These are phyloP conservation scores for Tinamus guttatus DNA, from an alignment of 2,113 vertebrate genomes.

Conservation along the genomic window DNA sequence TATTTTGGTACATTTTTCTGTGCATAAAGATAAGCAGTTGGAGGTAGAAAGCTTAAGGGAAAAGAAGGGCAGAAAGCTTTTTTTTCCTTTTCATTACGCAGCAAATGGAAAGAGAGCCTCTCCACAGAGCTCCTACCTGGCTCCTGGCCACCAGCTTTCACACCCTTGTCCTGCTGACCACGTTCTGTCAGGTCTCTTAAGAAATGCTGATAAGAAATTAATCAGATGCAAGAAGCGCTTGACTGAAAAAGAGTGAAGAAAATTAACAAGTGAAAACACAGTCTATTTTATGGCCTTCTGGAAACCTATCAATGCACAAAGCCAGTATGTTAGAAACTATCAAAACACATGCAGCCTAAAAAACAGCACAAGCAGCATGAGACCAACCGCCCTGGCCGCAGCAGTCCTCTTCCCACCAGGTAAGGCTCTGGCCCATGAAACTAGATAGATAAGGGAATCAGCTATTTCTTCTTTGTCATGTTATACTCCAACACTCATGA, in stretches of 20 bases:
- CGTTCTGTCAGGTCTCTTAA: neutral
- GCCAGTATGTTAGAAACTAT: neutral
- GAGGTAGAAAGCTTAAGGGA: too few species aligned
- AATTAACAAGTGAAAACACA: neutral
- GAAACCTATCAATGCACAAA: neutral
- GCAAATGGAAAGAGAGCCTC: neutral
- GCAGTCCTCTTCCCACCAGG: neutral
- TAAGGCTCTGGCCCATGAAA: neutral
- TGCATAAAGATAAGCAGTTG: neutral
- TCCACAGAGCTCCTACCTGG: neutral
- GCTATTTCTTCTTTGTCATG: neutral
- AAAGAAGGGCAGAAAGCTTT: too few species aligned
- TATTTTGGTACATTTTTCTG: neutral
- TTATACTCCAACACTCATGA: neutral
- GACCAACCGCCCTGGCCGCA: neutral
- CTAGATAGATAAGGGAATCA: neutral
- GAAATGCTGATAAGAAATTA: neutral
- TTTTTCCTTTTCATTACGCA: neutral
- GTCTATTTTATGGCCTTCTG: neutral
- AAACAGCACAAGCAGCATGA: neutral
- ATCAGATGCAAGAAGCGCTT: neutral
- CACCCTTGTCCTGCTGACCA: neutral
- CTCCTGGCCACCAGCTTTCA: neutral
- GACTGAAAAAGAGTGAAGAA: neutral
- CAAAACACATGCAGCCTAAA: neutral